phyloP scores from a whole-genome alignment of 2,113 vertebrate genomes.

The Pyrgilauda ruficollis region DNA sequence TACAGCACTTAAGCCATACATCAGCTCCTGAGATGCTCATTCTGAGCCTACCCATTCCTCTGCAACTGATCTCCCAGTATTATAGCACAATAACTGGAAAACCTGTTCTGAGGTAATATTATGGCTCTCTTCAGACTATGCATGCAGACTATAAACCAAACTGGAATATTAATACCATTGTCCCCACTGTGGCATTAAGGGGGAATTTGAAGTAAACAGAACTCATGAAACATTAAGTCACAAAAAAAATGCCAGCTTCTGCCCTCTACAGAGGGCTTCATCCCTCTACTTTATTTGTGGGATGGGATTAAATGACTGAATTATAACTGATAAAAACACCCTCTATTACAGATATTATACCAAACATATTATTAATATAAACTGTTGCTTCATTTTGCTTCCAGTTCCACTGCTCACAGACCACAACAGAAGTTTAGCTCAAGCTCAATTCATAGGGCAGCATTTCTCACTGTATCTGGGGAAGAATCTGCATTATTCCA shows the following conservation, averaged over 20 bases:
- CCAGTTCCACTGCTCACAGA: not conserved
- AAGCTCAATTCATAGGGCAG: too few relatives aligned
- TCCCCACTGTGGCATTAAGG: not conserved
- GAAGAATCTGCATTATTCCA: not conserved
- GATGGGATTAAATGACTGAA: not conserved
- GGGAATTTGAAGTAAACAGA: not conserved
- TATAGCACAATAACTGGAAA: not conserved
- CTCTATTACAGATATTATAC: not conserved
- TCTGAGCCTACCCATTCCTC: not conserved
- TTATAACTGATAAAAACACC: rapidly evolving
- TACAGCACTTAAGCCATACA: not conserved
- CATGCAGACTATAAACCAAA: not conserved
- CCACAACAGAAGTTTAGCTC: not conserved
- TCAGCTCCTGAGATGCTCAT: not conserved
- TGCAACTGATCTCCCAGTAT: not conserved
- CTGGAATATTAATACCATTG: not conserved
- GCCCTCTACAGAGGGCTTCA: not conserved
- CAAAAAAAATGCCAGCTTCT: not conserved
- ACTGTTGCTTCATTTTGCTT: not conserved
- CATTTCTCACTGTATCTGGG: not conserved
- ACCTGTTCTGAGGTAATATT: not conserved
- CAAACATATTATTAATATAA: not conserved
- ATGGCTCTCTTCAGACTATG: not conserved
- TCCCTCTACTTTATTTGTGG: not conserved
- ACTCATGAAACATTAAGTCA: not conserved